Percentiles rank a stretch among this genome's conserved stretches.
phyloP scores from a whole-genome alignment of 2,797 vertebrate species.

The Phyllotis vaccarum region DNA sequence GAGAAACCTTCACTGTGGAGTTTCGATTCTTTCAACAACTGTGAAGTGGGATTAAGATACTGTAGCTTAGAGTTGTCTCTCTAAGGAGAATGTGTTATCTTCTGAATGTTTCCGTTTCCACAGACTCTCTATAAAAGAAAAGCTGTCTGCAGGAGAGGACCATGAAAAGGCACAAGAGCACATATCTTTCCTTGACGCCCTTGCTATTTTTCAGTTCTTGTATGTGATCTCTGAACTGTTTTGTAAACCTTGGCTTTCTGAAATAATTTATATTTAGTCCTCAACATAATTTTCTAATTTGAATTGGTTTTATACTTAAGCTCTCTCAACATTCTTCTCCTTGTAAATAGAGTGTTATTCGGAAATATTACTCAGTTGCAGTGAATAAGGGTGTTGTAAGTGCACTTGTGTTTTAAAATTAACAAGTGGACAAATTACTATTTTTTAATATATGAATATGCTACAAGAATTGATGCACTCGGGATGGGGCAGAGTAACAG shows the following conservation, averaged over 20 bases:
- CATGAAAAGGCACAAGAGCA: background rate
- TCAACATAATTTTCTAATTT: background rate
- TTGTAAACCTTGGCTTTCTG: background rate
- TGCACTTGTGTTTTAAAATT: slow-evolving; percentile 70
- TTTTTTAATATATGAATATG: background rate
- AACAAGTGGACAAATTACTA: background rate
- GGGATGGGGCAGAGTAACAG: background rate
- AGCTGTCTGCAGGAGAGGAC: background rate
- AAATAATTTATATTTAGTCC: background rate
- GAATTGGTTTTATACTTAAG: background rate
- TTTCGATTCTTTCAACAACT: background rate
- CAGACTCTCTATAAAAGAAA: background rate
- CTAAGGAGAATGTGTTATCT: background rate
- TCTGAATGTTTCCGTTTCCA: background rate
- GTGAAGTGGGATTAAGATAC: background rate
- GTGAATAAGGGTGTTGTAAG: rapidly evolving
- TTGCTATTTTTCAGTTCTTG: background rate
- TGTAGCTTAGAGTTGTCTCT: background rate
- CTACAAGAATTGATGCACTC: background rate
- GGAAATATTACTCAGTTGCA: background rate
- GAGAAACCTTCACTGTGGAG: background rate
- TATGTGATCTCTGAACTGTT: background rate
- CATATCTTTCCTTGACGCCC: background rate
- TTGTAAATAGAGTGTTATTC: background rate
- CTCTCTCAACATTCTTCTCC: background rate